Base-by-base conservation (phyloP, 2,113 vertebrate species). In the Perognathus longimembris region DNA sequence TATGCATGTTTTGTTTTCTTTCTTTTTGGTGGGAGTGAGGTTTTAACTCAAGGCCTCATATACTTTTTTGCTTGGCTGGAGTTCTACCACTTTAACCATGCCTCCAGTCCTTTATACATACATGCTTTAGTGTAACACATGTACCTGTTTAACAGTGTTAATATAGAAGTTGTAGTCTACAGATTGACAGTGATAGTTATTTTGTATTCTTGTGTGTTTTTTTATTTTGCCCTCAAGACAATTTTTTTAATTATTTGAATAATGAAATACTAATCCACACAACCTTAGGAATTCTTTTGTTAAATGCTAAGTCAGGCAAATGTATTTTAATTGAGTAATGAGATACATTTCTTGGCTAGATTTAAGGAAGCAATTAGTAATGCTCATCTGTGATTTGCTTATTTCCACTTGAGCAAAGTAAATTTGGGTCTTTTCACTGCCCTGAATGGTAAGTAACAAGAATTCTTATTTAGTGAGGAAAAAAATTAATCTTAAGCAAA, bases 321-420 rank as follows among this genome's bases (percentile, higher is more conserved):
- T 95, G 70, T 96, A 93, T 88, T 91, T 30, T 92, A 94, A 78
- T 97, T 95, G 90, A 92, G 86, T 95, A 86, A 63, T 95, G 95
- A 95, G 94, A 92, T 95, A 95, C 81, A 93, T 97, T 96, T 97
- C 93, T 94, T 97, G 92, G 91, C 92, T 69, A 34, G 87, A 70
- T 82, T 94, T 89, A 94, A 95, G 77, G 91, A 96, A 95, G 86
- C 94, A 97, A 95, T 97, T 97, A 97, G 94, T 84, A 94, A 85
- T 95, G 50, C 36, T 92, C 64, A 83, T 96, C 92, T 97, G 0
- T 15, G 94, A 96, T 90, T 95, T 89, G 61, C 59, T 57, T 94
- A 74, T 95, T 96, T 95, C 92, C 93, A 89, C 77, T 97, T 96
- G 77, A 96, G 71, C 61, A 94, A 92, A 97, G 95, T 92, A 94